phyloP scores from a whole-genome alignment of 2,888 invertebrate species.

The Acronicta alni region DNA sequence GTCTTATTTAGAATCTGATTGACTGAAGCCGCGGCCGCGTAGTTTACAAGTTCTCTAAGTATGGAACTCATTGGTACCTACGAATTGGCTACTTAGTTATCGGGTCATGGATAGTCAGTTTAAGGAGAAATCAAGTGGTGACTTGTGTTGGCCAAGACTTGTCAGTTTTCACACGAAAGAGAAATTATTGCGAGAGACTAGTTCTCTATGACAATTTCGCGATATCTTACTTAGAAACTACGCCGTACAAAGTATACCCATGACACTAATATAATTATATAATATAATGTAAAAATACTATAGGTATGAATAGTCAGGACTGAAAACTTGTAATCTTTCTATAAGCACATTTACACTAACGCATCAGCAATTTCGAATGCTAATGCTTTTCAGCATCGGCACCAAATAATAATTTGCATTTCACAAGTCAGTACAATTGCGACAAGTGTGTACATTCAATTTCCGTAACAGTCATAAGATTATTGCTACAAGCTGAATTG shows the following conservation, averaged over 20 bases:
- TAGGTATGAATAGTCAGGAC: background rate
- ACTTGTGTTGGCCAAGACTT: too few relatives aligned
- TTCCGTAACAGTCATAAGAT: slow-evolving; percentile 13
- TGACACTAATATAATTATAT: too few relatives aligned
- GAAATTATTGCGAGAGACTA: too few relatives aligned
- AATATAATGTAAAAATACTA: background rate
- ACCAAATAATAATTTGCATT: slow-evolving; percentile 7
- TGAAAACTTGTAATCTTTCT: background rate
- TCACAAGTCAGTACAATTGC: background rate
- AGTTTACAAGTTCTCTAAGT: background rate
- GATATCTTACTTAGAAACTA: too few relatives aligned
- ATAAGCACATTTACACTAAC: background rate
- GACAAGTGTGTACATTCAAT: slow-evolving; percentile 5
- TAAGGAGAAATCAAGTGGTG: too few relatives aligned
- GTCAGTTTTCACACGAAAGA: too few relatives aligned
- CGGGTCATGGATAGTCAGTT: too few relatives aligned
- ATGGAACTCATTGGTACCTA: background rate
- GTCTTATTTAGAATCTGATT: too few relatives aligned
- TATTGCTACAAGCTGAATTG: slow-evolving; percentile 31
- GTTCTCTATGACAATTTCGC: too few relatives aligned
- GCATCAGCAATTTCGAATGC: background rate
- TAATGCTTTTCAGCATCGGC: background rate
- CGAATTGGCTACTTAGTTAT: background rate
- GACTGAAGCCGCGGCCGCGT: too few relatives aligned
- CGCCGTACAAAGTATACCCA: too few relatives aligned